Conservation (phyloP, 2,113 vertebrate species). For the Anguilla rostrata region DNA sequence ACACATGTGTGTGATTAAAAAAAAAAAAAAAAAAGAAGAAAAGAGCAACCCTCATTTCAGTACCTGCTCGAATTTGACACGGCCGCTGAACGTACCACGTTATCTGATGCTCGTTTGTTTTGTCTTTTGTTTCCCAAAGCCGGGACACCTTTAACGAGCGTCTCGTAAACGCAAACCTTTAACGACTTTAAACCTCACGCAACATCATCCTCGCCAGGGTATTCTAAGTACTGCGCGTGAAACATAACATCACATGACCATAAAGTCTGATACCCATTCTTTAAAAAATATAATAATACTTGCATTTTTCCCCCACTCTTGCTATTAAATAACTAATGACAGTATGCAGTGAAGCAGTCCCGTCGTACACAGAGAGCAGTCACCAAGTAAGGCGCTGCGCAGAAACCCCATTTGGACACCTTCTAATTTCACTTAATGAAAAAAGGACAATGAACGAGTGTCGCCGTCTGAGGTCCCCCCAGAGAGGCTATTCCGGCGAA, state of each 20-base stretch:
- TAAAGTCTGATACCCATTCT: not conserved
- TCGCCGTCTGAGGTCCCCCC: slow-evolving; percentile 73
- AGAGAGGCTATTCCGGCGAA: slow-evolving; percentile 58
- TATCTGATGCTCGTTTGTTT: slow-evolving; percentile 14
- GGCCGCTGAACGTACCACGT: not conserved
- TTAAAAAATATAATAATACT: slow-evolving; percentile 22
- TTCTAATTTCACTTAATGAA: slow-evolving; percentile 78
- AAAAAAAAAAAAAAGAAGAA: not conserved
- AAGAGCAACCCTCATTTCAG: not conserved
- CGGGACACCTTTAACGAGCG: not conserved
- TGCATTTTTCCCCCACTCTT: slow-evolving; percentile 62
- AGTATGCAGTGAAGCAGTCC: slow-evolving; percentile 59
- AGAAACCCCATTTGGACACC: slow-evolving; percentile 58
- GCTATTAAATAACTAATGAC: slow-evolving; percentile 71
- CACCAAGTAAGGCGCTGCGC: slow-evolving; percentile 26
- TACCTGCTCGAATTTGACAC: not conserved
- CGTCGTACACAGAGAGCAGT: slow-evolving; percentile 45
- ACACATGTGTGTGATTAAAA: not conserved
- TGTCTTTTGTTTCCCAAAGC: slow-evolving; percentile 9
- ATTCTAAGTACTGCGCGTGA: not conserved
- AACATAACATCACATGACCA: not conserved
- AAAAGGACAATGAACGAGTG: slow-evolving; percentile 71
- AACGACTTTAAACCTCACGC: not conserved
- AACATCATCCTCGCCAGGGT: not conserved
- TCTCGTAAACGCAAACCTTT: not conserved